phyloP scores from a whole-genome alignment of 2,113 vertebrate species.

The Odontophorus gujanensis region DNA sequence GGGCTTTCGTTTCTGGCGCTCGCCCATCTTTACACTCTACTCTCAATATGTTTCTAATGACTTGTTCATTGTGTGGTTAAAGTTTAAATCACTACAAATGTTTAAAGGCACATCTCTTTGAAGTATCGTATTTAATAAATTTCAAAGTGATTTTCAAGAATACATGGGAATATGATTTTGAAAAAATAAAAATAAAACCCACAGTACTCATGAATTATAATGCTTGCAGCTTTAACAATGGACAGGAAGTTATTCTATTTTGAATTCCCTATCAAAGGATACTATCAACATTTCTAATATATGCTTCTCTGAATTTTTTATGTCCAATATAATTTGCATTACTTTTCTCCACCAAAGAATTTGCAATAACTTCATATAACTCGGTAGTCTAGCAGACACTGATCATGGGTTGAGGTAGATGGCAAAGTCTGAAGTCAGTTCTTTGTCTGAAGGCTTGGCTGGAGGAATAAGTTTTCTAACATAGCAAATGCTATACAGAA shows the following conservation, averaged over 20 bases:
- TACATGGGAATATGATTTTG: neutral
- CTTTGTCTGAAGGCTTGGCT: neutral
- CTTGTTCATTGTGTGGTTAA: neutral
- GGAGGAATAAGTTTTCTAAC: neutral
- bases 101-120: neutral
- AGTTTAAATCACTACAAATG: neutral
- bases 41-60: conserved; percentile 60
- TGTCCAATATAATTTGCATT: neutral
- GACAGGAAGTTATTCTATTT: neutral
- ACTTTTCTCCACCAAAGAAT: neutral
- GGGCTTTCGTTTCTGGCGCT: neutral
- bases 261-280: neutral
- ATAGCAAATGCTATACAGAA: neutral
- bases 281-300: neutral
- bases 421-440: neutral
- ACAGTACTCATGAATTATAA: neutral
- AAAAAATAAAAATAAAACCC: neutral
- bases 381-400: neutral
- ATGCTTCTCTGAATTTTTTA: neutral
- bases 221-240: neutral
- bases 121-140: neutral
- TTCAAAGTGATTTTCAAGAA: neutral
- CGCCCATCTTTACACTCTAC: neutral
- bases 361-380: neutral
- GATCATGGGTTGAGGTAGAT: neutral